Conservation (phyloP, 2,888 invertebrate genomes). For the Formica aserva region DNA sequence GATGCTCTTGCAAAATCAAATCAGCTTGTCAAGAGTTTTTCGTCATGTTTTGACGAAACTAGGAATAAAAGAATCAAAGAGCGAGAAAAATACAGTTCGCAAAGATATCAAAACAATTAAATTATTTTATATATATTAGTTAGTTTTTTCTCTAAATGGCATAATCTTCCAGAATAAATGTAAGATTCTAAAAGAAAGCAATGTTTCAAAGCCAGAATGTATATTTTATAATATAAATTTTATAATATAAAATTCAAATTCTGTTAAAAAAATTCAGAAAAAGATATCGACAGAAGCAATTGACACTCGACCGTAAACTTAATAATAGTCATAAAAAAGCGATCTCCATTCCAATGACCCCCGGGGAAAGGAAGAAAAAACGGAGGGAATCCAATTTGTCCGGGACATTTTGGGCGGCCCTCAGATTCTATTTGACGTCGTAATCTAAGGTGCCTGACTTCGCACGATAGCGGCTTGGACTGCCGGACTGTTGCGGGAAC, state of each 20-base stretch:
- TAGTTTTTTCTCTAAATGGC: not conserved
- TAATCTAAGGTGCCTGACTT: constrained; percentile 55
- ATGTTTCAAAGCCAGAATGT: not conserved
- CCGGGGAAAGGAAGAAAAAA: not conserved
- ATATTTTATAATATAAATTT: too few relatives aligned
- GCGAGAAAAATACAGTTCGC: not conserved
- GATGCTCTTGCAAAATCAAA: constrained; percentile 21
- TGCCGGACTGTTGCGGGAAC: constrained; percentile 45
- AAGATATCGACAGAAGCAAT: not conserved
- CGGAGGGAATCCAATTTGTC: constrained; percentile 28
- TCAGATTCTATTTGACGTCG: constrained; percentile 55
- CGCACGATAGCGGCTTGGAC: constrained; percentile 31
- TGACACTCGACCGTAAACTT: not conserved
- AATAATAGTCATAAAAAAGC: constrained; percentile 21
- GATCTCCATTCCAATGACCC: not conserved
- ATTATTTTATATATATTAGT: too few relatives aligned
- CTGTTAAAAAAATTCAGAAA: not conserved
- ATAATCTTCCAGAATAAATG: not conserved
- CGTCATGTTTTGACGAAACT: not conserved
- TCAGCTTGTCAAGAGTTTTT: not conserved
- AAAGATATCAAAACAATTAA: not conserved
- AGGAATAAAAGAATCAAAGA: not conserved
- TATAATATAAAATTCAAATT: not conserved
- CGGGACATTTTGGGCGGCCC: constrained; percentile 10
- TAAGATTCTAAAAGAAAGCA: not conserved